A percentile compares a stretch with the other conserved stretches of the same genome.
phyloP scores from a whole-genome alignment of 92 coral and sea anemone species.

The Epizoanthus stellaris region DNA sequence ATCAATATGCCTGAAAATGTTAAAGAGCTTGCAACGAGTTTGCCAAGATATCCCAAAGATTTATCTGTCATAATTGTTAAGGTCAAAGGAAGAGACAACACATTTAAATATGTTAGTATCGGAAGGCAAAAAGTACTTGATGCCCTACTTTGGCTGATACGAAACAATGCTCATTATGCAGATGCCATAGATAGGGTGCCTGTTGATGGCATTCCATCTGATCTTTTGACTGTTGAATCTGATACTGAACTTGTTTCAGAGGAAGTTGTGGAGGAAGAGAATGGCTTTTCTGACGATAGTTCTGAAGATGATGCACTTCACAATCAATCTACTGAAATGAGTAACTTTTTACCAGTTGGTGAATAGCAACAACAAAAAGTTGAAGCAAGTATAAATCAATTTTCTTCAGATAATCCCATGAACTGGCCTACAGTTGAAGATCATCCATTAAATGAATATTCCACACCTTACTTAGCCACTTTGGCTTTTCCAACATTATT shows the following conservation, averaged over 20 bases:
- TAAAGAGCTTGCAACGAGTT: too few species aligned
- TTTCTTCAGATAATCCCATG: constrained; percentile 52
- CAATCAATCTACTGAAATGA: constrained; percentile 51
- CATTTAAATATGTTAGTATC: constrained; percentile 23
- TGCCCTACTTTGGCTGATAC: constrained; percentile 34
- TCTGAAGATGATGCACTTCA: constrained; percentile 46
- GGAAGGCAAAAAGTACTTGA: constrained; percentile 25
- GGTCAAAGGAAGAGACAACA: too few species aligned
- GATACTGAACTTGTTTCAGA: constrained; percentile 46
- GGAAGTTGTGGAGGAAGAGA: constrained; percentile 33
- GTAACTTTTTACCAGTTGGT: constrained; percentile 49
- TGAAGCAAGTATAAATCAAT: constrained; percentile 50
- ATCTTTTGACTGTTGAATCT: constrained; percentile 56
- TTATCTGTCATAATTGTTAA: neutral
- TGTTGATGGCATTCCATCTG: constrained; percentile 53
- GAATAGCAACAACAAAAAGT: constrained; percentile 41
- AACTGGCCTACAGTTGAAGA: constrained; percentile 53
- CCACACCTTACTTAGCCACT: constrained; percentile 55
- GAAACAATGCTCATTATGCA: constrained; percentile 63
- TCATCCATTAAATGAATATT: too few species aligned
- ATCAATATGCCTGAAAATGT: neutral
- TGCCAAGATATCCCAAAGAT: neutral
- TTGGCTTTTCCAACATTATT: too few species aligned
- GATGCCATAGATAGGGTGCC: constrained; percentile 44
- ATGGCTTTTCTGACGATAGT: too few species aligned